These are phyloP conservation scores for Acanthococcus lagerstroemiae DNA, from an alignment of 2,888 invertebrate species.

Conservation along the genomic window DNA sequence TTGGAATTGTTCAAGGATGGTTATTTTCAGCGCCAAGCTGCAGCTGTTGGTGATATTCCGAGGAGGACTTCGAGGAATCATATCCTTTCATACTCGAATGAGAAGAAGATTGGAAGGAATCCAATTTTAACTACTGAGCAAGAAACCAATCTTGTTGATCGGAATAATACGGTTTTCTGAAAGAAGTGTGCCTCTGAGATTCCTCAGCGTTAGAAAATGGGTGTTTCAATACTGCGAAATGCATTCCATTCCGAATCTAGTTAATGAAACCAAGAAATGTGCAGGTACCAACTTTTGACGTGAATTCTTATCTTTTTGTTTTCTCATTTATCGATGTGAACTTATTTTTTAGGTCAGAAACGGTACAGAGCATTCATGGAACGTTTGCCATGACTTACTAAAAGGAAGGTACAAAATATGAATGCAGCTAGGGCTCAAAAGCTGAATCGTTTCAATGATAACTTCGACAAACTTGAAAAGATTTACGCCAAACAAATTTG, in stretches of 20 bases:
- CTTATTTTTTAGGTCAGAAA: not conserved
- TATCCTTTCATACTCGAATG: not conserved
- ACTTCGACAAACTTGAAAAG: conserved; percentile 37
- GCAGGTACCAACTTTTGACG: too few relatives aligned
- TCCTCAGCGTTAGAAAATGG: not conserved
- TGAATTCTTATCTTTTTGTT: too few relatives aligned
- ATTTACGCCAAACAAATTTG: conserved; percentile 34
- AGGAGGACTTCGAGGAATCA: not conserved
- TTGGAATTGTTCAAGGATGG: not conserved
- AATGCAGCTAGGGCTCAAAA: conserved; percentile 38
- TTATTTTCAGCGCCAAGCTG: not conserved
- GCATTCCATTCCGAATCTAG: conserved; percentile 3
- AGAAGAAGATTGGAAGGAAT: not conserved
- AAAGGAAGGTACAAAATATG: conserved; percentile 37
- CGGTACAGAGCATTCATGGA: not conserved
- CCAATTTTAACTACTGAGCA: not conserved
- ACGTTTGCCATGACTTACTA: conserved; percentile 36
- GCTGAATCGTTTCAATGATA: conserved; percentile 35
- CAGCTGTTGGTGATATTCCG: not conserved
- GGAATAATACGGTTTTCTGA: conserved; percentile 9
- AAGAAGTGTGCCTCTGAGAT: conserved; percentile 13
- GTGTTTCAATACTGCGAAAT: conserved; percentile 14
- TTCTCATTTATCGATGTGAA: not conserved
- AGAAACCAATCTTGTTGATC: not conserved
- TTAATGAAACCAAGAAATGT: conserved; percentile 1